phyloP scores from a whole-genome alignment of 1,140 invertebrate species.

The Drosophila baimaii region DNA sequence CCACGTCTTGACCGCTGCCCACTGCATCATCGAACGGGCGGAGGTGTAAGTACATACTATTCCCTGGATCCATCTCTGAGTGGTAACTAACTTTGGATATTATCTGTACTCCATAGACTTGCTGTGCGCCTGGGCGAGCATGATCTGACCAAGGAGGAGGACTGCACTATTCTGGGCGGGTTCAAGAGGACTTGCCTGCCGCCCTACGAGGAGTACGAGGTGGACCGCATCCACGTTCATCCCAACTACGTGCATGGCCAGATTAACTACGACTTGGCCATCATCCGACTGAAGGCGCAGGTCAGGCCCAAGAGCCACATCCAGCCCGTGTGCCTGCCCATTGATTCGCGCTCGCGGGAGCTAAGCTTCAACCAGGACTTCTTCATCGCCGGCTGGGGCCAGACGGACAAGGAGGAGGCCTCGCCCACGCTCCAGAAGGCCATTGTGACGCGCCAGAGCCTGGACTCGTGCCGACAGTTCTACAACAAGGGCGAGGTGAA shows the following conservation, averaged over 20 bases:
- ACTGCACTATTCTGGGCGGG: conserved; percentile 84
- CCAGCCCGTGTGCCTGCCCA: conserved; percentile 73
- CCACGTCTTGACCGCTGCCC: conserved; percentile 88
- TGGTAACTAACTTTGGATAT: neutral
- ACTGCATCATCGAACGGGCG: conserved; percentile 57
- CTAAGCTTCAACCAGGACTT: conserved; percentile 58
- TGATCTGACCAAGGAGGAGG: conserved; percentile 85
- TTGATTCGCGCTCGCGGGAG: conserved; percentile 29
- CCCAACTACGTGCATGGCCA: conserved; percentile 86
- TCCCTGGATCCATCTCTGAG: neutral
- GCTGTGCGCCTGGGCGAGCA: conserved; percentile 88
- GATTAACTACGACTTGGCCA: conserved; percentile 88
- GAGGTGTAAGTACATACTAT: conserved; percentile 66
- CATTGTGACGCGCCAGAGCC: conserved; percentile 35
- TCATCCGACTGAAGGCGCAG: conserved; percentile 84
- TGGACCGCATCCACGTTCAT: conserved; percentile 86
- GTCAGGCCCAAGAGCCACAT: conserved; percentile 63
- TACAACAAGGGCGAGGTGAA: conserved; percentile 50
- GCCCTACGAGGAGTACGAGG: conserved; percentile 85
- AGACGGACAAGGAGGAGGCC: conserved; percentile 36
- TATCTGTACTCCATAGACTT: conserved; percentile 8
- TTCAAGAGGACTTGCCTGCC: conserved; percentile 83
- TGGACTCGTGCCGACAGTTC: conserved; percentile 54
- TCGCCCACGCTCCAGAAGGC: conserved; percentile 54
- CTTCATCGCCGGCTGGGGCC: conserved; percentile 76